A percentile compares a stretch with the other conserved stretches of the same genome.
These are phyloP conservation scores for Sander lucioperca DNA, from an alignment of 2,113 vertebrate genomes.

Conservation along the genomic window DNA sequence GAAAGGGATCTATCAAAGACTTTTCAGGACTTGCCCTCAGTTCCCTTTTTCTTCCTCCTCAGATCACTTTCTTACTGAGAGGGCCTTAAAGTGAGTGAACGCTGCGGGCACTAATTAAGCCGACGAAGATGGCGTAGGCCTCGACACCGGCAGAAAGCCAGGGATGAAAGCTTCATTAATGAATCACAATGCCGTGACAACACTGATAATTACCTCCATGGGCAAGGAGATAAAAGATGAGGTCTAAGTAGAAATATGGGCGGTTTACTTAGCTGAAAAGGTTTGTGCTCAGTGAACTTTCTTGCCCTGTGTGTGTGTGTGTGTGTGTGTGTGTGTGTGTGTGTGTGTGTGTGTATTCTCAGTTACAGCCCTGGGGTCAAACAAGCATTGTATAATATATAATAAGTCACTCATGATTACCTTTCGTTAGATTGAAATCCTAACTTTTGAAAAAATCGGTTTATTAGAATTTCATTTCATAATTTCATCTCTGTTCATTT, in stretches of 20 bases:
- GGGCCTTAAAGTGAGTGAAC: conserved; percentile 44
- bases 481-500: too few species aligned
- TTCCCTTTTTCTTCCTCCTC: conserved; percentile 34
- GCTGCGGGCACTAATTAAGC: conserved; percentile 72
- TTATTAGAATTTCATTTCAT: not conserved
- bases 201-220: conserved; percentile 73
- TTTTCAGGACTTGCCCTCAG: conserved; percentile 41
- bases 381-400: conserved; percentile 5
- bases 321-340: not conserved
- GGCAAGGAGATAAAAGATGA: conserved; percentile 62
- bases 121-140: conserved; percentile 21
- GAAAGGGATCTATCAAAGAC: conserved; percentile 54
- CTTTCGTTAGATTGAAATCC: not conserved
- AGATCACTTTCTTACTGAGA: conserved; percentile 51
- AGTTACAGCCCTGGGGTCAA: not conserved
- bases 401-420: conserved; percentile 7
- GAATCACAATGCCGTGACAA: conserved; percentile 72
- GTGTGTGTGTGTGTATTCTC: not conserved
- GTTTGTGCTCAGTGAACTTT: conserved; percentile 4
- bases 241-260: conserved; percentile 26
- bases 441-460: not conserved
- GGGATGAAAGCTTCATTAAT: conserved; percentile 73
- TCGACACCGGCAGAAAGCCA: conserved; percentile 39
- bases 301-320: not conserved
- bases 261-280: conserved; percentile 32